Conservation (phyloP, 1,140 invertebrate genomes). For the Cryptotermes secundus region DNA sequence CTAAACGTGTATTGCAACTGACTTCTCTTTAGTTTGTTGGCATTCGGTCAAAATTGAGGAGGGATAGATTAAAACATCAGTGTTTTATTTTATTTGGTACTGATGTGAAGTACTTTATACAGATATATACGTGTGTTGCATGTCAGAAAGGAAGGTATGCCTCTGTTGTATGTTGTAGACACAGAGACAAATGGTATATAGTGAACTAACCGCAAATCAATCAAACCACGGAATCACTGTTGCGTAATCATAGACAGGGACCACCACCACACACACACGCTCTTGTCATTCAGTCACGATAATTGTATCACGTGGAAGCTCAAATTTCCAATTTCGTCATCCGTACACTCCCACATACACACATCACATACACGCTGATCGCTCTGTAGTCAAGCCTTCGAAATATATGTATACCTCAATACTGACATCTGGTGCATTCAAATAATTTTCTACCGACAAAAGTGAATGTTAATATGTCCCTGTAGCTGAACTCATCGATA, state of each 20-base stretch:
- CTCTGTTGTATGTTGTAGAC: neutral
- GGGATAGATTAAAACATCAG: neutral
- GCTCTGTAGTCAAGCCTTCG: neutral
- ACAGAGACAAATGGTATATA: neutral
- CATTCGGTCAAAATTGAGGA: neutral
- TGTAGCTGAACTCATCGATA: no score
- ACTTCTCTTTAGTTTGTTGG: no score
- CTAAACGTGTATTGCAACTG: no score
- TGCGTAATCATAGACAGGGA: conserved; percentile 4
- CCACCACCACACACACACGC: neutral
- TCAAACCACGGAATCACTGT: neutral
- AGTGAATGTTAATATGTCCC: neutral
- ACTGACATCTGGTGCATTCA: neutral
- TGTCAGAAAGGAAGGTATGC: neutral
- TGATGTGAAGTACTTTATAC: neutral
- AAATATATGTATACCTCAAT: neutral
- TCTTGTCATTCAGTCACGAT: conserved; percentile 1
- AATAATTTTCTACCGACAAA: neutral
- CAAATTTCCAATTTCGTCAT: conserved; percentile 14
- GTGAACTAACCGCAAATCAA: conserved; percentile 14
- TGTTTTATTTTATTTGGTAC: neutral
- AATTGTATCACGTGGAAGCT: conserved; percentile 12
- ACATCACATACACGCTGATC: neutral
- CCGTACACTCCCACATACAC: neutral
- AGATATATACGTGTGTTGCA: neutral